Conservation (phyloP, 23 tunicate species). For the Oikopleura vanhoeffeni region DNA sequence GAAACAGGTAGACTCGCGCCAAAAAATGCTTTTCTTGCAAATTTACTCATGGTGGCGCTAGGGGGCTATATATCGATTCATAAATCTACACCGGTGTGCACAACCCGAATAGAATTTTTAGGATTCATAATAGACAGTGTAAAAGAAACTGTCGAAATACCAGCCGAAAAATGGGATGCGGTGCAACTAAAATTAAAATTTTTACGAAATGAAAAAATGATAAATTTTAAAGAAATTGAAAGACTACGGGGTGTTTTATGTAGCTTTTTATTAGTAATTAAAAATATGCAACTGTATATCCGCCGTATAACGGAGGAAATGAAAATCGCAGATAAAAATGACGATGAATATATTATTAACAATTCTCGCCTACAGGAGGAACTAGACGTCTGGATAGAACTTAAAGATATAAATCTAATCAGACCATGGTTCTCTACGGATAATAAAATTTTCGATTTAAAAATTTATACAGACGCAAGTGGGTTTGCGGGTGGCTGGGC, state of each 20-base stretch:
- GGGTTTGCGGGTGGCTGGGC: neutral
- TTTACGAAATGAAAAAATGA: neutral
- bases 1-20: neutral
- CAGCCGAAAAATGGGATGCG: neutral
- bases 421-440: neutral
- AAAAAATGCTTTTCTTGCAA: neutral
- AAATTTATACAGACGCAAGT: neutral
- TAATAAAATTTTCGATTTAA: neutral
- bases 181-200: neutral
- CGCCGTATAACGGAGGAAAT: neutral
- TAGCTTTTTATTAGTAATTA: neutral
- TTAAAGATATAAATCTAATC: neutral
- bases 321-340: neutral
- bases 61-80: neutral
- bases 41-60: neutral
- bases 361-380: neutral
- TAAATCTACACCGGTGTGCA: neutral
- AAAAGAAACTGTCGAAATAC: neutral
- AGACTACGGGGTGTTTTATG: neutral
- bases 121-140: neutral
- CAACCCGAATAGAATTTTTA: neutral
- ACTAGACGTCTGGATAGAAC: neutral
- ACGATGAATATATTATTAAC: neutral
- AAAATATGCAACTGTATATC: neutral
- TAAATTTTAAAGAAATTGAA: neutral